A percentile compares a stretch with the other conserved stretches of the same genome.
These are phyloP conservation scores for Panthera leo DNA, from an alignment of 2,113 vertebrate genomes.

Conservation along the genomic window DNA sequence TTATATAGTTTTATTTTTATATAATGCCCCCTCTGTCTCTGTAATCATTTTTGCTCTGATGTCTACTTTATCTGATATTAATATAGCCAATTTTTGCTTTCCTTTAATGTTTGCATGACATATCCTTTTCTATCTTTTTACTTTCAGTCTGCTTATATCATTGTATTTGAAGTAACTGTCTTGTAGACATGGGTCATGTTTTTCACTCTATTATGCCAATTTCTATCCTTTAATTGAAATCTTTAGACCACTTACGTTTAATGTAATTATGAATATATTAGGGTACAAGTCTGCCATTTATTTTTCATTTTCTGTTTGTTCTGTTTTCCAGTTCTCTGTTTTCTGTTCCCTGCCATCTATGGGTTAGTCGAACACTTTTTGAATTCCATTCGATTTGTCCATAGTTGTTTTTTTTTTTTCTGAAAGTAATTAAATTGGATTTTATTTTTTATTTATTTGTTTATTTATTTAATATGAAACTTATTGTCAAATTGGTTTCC, in stretches of 20 bases:
- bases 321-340: background rate
- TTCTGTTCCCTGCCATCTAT: background rate
- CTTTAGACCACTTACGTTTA: background rate
- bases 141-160: background rate
- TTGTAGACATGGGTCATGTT: background rate
- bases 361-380: background rate
- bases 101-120: background rate
- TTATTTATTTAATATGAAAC: no score
- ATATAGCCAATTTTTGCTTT: background rate
- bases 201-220: background rate
- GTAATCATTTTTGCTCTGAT: background rate
- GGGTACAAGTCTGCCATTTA: background rate
- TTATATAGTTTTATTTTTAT: background rate
- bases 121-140: background rate
- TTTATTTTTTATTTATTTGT: no score
- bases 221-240: background rate
- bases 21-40: background rate
- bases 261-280: background rate
- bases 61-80: background rate
- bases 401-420: background rate
- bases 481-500: no score
- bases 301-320: constrained; percentile 1
- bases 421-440: no score
- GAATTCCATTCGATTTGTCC: background rate
- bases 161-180: background rate